Base-by-base conservation (phyloP, 1,140 invertebrate genomes). In the Acyrthosiphon pisum region DNA sequence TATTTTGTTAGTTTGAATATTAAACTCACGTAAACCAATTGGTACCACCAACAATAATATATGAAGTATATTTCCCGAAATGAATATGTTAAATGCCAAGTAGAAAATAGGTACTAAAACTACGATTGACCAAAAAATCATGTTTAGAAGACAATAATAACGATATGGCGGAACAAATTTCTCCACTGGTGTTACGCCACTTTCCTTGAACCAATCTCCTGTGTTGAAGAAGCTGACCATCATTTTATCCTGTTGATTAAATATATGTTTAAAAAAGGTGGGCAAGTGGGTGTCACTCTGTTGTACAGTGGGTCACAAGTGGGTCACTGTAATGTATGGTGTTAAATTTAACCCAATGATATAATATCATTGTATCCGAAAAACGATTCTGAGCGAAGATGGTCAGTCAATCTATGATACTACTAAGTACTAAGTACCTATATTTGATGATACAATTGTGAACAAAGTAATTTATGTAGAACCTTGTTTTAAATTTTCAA, bases 201-300 rank as follows among this genome's bases (percentile, higher is more conserved):
- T 98, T 26, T 96, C 96, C 88, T 96, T 95, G 94, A 98, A 98
- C 95, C 97, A 98, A 95, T 97, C 97, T 41, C 97, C 97, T n/a
- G 97, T 98, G 94, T 97, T 96, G 50, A 97, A 94, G 95, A 98
- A 98, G 94, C 97, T 98, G 68, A 98, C 97, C 94, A 97, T 96
- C 95, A 98, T 96, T 95, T 96, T 96, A 95, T 98, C 98, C 97
- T 98, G 93, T 76, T 86, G 46, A 53, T 22, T 50, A 76, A 76
- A 76, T 35, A 76, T 76, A 6, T n/a, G 11, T 68, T 53, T 22
- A 53, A 53, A 68, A 68, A 56, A 56, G 41, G 41, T 41, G 41
- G 3, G 41, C 41, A 41, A 41, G 41, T 37, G 37, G 37, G 37
- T 37, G 37, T 37, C 37, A 37, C 37, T 37, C 37, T 37, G 37